These are phyloP conservation scores for Kryptolebias ocellatus DNA, from an alignment of 2,797 vertebrate species.

Conservation along the genomic window DNA sequence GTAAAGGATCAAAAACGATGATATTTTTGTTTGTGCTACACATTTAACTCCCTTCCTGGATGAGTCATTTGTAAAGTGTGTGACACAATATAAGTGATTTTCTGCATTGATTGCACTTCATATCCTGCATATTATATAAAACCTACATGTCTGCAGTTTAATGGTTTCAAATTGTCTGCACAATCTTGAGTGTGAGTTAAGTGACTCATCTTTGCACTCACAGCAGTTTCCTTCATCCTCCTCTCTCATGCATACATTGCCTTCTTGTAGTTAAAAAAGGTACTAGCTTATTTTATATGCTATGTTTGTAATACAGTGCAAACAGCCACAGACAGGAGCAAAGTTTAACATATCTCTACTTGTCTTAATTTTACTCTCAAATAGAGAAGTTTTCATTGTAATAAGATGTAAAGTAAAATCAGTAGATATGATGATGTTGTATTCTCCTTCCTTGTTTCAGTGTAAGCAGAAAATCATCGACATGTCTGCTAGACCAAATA, in stretches of 20 bases:
- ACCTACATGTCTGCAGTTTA: constrained; percentile 34
- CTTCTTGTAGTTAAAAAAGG: constrained; percentile 29
- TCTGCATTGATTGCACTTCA: constrained; percentile 27
- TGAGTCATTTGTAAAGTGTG: constrained; percentile 20
- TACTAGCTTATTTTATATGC: constrained; percentile 10
- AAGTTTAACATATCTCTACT: constrained; percentile 9
- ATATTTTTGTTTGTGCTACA: constrained; percentile 19
- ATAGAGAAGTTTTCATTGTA: constrained; percentile 46
- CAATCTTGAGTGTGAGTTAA: constrained; percentile 43
- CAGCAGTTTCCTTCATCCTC: constrained; percentile 43
- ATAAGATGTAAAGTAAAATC: constrained; percentile 60
- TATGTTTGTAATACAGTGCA: constrained; percentile 4
- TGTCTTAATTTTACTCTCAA: constrained; percentile 21
- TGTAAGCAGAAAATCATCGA: not conserved
- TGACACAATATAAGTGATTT: constrained; percentile 27
- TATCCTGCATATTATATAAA: constrained; percentile 29
- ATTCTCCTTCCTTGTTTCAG: constrained; percentile 21
- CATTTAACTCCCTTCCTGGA: constrained; percentile 17
- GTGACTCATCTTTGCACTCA: constrained; percentile 52
- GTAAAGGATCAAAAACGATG: constrained; percentile 9
- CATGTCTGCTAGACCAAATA: too few relatives aligned
- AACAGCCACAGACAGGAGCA: constrained; percentile 6
- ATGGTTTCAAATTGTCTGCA: constrained; percentile 35
- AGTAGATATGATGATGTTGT: constrained; percentile 52
- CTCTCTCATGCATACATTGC: constrained; percentile 16